Evolutionary conservation across 2,888 invertebrate genomes (phyloP).

Genomic region (Mylabris sibirica): DNA sequence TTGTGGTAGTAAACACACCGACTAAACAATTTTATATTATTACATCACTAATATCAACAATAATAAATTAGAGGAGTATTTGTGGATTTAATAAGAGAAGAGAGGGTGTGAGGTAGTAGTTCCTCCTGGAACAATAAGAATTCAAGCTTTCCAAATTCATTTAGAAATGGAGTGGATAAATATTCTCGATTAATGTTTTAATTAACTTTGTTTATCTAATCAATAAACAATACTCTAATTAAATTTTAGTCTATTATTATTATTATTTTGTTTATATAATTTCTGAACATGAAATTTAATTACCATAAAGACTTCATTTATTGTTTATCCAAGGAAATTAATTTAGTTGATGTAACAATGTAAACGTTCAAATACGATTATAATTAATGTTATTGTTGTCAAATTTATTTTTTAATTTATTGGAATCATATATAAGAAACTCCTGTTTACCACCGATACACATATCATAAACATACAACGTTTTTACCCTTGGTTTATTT

Average conservation of each 20-base stretch:
- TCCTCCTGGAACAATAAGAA: no score
- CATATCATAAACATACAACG: neutral
- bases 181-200: neutral
- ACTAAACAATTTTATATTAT: slow-evolving; percentile 8
- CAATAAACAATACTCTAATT: slow-evolving; percentile 6
- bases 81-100: no score
- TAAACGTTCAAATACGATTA: neutral
- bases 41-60: neutral
- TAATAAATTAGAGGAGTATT: no score
- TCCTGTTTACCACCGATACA: neutral
- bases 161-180: neutral
- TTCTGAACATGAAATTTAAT: neutral
- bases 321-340: neutral
- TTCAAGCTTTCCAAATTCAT: no score
- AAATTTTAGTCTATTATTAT: neutral
- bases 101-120: no score
- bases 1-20: no score
- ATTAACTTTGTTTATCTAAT: slow-evolving; percentile 4
- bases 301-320: neutral
- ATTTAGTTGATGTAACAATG: slow-evolving; percentile 1
- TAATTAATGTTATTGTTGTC: neutral
- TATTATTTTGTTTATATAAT: neutral
- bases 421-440: neutral
- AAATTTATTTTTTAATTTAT: neutral
- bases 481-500: slow-evolving; percentile 9